Evolutionary conservation across 2,113 vertebrate genomes (phyloP).

Genomic region (Xiphophorus couchianus): DNA sequence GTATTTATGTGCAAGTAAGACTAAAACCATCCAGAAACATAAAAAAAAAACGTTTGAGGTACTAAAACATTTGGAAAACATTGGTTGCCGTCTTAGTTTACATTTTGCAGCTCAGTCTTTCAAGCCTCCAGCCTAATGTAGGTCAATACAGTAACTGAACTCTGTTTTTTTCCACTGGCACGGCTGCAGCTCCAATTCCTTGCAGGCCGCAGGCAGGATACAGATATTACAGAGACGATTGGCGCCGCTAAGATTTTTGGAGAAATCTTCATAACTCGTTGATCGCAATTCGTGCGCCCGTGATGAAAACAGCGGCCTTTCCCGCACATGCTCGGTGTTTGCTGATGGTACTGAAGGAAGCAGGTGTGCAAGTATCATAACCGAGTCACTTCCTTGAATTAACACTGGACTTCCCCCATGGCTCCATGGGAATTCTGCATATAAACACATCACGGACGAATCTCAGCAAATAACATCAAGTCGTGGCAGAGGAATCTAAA

Average conservation of each 20-base stretch:
- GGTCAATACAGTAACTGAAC: slow-evolving; percentile 45
- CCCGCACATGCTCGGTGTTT: background rate
- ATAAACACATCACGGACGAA: background rate
- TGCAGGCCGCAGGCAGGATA: slow-evolving; percentile 4
- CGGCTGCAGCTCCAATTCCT: slow-evolving; percentile 52
- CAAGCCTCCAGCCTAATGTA: slow-evolving; percentile 46
- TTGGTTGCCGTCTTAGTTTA: background rate
- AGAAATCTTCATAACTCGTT: slow-evolving; percentile 2
- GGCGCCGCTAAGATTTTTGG: slow-evolving; percentile 9
- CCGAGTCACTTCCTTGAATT: slow-evolving; percentile 30
- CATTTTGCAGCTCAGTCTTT: slow-evolving; percentile 11
- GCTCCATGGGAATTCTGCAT: slow-evolving; percentile 1
- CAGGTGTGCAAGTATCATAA: slow-evolving; percentile 30
- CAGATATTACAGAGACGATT: slow-evolving; percentile 6
- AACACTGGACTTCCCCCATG: slow-evolving; percentile 25
- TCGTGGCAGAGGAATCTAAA: background rate
- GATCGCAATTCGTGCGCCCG: background rate
- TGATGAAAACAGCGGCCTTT: background rate
- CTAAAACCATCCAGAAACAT: background rate
- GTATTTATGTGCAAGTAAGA: background rate
- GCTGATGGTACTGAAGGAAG: slow-evolving; percentile 3
- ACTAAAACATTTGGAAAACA: too few relatives aligned
- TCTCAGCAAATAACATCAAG: background rate
- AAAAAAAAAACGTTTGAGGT: background rate
- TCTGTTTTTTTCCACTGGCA: slow-evolving; percentile 40